A percentile compares a stretch with the other conserved stretches of the same genome.
Evolutionary conservation across 2,888 invertebrate species (phyloP).

Genomic region (Megamerina dolium): DNA sequence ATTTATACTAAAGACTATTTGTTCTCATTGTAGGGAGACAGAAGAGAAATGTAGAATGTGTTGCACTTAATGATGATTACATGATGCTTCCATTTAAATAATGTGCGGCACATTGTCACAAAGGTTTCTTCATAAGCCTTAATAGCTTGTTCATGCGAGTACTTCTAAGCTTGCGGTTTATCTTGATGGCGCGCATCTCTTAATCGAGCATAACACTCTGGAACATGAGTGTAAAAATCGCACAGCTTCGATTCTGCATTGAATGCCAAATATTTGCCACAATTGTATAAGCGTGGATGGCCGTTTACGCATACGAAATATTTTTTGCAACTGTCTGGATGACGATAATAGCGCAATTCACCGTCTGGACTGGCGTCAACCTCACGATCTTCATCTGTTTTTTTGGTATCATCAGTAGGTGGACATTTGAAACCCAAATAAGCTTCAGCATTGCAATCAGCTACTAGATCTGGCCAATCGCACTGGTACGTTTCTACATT

Average conservation of each 20-base stretch:
- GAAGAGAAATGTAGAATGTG: too few relatives aligned
- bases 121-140: too few relatives aligned
- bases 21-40: too few relatives aligned
- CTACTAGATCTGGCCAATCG: conserved; percentile 82
- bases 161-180: too few relatives aligned
- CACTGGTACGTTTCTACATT: conserved; percentile 68
- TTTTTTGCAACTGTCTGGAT: conserved; percentile 67
- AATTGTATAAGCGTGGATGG: conserved; percentile 68
- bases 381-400: conserved; percentile 34
- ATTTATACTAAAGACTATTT: too few relatives aligned
- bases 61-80: too few relatives aligned
- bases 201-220: conserved; percentile 42
- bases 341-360: conserved; percentile 47
- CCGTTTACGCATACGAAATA: conserved; percentile 74
- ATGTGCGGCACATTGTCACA: too few relatives aligned
- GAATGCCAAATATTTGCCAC: conserved; percentile 72
- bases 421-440: conserved; percentile 69
- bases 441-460: conserved; percentile 73
- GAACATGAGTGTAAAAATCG: conserved; percentile 51
- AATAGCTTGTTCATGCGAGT: too few relatives aligned
- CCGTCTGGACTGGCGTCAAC: conserved; percentile 40
- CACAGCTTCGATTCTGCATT: conserved; percentile 68
- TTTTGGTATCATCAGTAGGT: conserved; percentile 37
- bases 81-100: too few relatives aligned
- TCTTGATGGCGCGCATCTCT: conserved; percentile 29